Evolutionary conservation across 2,113 vertebrate genomes (phyloP), one percentile per base, ranked within the genome.

Genomic region (Triplophysa siluroides): DNA sequence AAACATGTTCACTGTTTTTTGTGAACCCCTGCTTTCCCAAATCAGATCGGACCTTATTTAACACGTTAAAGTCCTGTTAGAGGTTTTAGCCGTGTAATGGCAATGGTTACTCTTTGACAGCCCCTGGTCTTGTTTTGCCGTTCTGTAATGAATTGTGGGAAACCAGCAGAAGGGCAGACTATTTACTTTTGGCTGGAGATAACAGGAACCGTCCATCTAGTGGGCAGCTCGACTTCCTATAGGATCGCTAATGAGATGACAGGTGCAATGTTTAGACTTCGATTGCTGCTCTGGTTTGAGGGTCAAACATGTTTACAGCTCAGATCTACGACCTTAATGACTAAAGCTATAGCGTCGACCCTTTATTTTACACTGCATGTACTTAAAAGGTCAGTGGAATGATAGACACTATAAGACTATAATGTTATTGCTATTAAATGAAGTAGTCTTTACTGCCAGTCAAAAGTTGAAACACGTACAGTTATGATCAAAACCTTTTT

Each of bases 211-310:
- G 79, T 88, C 88, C 86, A 83, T 84, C 85, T 81, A 83, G 78
- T 80, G 79, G 86, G 86, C 89, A 78, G 73, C 83, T 74, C 24
- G 29, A 76, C 83, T 82, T 83, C 90, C 85, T 84, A 86, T 60
- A 83, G 83, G 80, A 68, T 76, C 76, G n/a, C 88, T 92, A 92
- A 92, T 91, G 89, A 92, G 91, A 88, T 91, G 90, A 91, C 88
- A 90, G 88, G 83, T 87, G 88, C 83, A 71, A 82, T 88, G 88
- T 88, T 91, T 88, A 87, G 83, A 83, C 86, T 87, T 78, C 54
- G 61, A 86, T 88, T 89, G 86, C 81, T 81, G 86, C 88, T 92
- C 87, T 81, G 69, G 78, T 90, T 81, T 81, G 81, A 89, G 84
- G 78, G 47, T 80, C 43, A 69, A 38, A 50, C 77, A 76, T 86